Conservation (phyloP, 2,113 vertebrate genomes). For the Alligator mississippiensis region DNA sequence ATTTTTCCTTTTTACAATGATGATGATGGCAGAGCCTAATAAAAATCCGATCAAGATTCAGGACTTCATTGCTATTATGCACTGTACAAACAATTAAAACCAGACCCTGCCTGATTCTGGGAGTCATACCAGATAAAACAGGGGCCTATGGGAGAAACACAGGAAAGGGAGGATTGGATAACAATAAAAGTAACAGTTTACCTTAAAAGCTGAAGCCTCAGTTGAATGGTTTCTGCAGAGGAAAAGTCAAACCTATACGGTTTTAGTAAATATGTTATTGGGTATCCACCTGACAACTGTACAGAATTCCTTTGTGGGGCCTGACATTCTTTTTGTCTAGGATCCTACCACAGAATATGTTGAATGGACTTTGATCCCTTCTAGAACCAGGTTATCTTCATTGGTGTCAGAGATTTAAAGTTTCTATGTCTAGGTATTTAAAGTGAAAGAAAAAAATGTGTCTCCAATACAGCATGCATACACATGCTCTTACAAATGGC, state of each 20-base stretch:
- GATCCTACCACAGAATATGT: too few relatives aligned
- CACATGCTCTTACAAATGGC: too few relatives aligned
- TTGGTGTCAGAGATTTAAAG: too few relatives aligned
- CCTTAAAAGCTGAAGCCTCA: neutral
- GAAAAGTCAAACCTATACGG: neutral
- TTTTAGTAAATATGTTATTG: too few relatives aligned
- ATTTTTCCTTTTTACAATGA: neutral
- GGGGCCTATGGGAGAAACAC: neutral
- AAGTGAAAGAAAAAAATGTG: too few relatives aligned
- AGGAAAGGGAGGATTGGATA: neutral
- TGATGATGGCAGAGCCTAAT: neutral
- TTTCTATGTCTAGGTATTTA: too few relatives aligned
- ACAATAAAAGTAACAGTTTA: neutral
- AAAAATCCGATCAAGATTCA: slow-evolving; percentile 21
- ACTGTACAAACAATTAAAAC: neutral
- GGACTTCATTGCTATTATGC: neutral
- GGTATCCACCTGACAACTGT: too few relatives aligned
- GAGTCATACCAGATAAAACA: neutral
- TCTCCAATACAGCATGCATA: too few relatives aligned
- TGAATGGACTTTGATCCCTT: too few relatives aligned
- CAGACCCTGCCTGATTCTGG: neutral
- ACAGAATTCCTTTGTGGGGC: too few relatives aligned
- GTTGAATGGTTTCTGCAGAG: neutral
- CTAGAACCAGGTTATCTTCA: too few relatives aligned
- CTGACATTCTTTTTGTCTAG: too few relatives aligned